phyloP scores from a whole-genome alignment of 2,113 vertebrate genomes.

The Eonycteris spelaea region DNA sequence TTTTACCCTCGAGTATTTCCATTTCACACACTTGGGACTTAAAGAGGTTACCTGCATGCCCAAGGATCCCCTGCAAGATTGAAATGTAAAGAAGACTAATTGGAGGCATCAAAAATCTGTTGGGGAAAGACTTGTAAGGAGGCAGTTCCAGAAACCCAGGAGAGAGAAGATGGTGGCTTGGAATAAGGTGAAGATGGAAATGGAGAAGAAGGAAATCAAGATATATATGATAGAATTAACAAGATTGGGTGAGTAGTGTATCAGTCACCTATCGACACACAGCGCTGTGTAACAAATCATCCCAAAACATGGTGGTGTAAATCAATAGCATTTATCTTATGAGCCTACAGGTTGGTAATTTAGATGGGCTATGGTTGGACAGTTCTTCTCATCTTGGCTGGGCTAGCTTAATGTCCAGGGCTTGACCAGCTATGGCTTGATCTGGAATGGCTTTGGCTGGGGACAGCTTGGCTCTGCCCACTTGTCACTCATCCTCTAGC shows the following conservation, averaged over 20 bases:
- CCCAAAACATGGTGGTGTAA: accelerated
- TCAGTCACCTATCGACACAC: neutral
- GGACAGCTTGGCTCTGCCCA: neutral
- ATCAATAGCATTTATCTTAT: neutral
- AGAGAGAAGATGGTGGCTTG: neutral
- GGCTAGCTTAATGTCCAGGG: neutral
- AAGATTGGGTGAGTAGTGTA: neutral
- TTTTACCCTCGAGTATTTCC: neutral
- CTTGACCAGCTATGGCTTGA: neutral
- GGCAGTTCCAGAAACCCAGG: neutral
- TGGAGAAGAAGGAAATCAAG: neutral
- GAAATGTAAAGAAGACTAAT: neutral
- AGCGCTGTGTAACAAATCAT: neutral
- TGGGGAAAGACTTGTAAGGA: accelerated
- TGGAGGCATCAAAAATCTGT: accelerated
- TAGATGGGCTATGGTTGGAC: neutral
- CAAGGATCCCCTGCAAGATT: neutral
- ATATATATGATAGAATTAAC: neutral
- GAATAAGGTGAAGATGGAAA: no score
- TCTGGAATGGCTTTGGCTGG: neutral
- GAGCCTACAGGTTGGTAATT: no score
- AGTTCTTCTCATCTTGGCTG: neutral
- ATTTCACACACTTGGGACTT: neutral
- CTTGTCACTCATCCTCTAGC: neutral
- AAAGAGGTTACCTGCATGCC: neutral